Conservation (phyloP, 2,888 invertebrate species). For the Agrotis segetum region DNA sequence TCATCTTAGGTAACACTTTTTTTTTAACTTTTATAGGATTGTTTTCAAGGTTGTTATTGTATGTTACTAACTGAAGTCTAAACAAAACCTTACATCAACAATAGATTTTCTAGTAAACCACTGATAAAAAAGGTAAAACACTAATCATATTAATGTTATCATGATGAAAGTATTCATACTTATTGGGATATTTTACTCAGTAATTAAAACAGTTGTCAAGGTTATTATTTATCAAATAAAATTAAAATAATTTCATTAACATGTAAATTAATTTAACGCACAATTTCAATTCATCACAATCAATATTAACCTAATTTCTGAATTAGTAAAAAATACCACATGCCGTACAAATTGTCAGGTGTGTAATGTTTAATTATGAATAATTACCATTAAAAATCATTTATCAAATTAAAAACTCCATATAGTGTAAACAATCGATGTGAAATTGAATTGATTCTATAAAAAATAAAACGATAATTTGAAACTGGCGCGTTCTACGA, state of each 20-base stretch:
- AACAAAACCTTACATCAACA: not conserved
- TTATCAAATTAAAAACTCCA: not conserved
- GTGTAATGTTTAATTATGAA: constrained; percentile 2
- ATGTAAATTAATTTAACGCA: constrained; percentile 29
- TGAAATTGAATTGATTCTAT: not conserved
- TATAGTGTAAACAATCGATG: not conserved
- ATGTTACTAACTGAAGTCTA: not conserved
- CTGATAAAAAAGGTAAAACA: too few species aligned
- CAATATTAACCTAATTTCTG: constrained; percentile 8
- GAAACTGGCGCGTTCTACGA: constrained; percentile 62
- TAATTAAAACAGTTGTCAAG: not conserved
- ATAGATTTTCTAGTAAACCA: not conserved
- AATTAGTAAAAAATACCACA: constrained; percentile 16
- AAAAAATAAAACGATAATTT: constrained; percentile 23
- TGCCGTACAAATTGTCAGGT: constrained; percentile 26
- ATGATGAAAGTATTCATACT: too few species aligned
- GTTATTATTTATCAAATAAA: constrained; percentile 10
- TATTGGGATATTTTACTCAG: not conserved
- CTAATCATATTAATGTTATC: too few species aligned
- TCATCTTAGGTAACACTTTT: constrained; percentile 13
- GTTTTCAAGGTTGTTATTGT: constrained; percentile 21
- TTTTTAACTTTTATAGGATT: not conserved
- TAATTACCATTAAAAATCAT: constrained; percentile 5
- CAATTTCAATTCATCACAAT: constrained; percentile 22
- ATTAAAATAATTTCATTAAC: constrained; percentile 7